A percentile compares a stretch with the other conserved stretches of the same genome.
These are phyloP conservation scores for Brassicogethes aeneus DNA, from an alignment of 2,888 invertebrate species.

Conservation along the genomic window DNA sequence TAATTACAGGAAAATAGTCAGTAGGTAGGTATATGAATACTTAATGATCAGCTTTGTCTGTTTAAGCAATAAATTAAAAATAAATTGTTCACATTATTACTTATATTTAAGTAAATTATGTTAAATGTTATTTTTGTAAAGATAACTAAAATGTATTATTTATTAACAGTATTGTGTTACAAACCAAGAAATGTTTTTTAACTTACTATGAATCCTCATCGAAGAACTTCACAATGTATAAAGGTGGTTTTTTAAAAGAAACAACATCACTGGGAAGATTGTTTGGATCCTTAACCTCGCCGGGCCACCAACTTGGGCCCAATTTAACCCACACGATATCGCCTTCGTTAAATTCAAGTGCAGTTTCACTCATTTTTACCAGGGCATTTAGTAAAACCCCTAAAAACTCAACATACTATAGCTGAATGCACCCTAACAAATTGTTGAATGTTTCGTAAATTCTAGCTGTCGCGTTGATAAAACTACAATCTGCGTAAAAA, in stretches of 20 bases:
- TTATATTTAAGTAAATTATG: no score
- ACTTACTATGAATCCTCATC: conserved; percentile 76
- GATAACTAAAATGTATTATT: no score
- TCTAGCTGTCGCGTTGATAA: conserved; percentile 7
- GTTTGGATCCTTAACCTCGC: conserved; percentile 57
- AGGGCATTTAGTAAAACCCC: no score
- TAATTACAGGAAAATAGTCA: no score
- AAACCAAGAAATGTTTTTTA: conserved; percentile 3
- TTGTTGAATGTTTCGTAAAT: no score
- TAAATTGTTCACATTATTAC: no score
- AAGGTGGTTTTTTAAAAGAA: conserved; percentile 61
- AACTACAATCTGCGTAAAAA: conserved; percentile 13
- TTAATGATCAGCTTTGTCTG: no score
- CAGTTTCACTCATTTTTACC: conserved; percentile 60
- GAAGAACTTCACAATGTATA: conserved; percentile 77
- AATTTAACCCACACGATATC: conserved; percentile 83
- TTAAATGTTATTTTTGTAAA: no score
- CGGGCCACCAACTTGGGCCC: conserved; percentile 79
- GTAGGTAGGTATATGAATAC: no score
- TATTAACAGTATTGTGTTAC: no score
- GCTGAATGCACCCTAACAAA: conserved; percentile 5
- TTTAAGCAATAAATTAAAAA: no score
- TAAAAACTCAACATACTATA: conserved; percentile 9
- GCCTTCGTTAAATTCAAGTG: conserved; percentile 57
- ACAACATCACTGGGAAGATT: conserved; percentile 60